Conservation (phyloP, 2,113 vertebrate species). For the Paratilapia polleni region DNA sequence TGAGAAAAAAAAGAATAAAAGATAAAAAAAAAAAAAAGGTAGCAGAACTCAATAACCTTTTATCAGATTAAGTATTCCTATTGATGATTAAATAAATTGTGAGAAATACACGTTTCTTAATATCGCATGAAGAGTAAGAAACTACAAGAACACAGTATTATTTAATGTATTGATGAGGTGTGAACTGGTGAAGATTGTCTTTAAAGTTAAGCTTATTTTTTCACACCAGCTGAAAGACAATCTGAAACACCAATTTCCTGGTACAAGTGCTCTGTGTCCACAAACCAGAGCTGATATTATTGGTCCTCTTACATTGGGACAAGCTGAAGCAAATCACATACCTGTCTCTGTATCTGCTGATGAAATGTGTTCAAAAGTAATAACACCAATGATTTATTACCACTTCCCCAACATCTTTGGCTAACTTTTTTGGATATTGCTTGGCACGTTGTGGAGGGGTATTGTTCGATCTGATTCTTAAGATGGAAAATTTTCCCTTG, state of each 20-base stretch:
- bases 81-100: no score
- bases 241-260: constrained; percentile 27
- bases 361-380: constrained; percentile 7
- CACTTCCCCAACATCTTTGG: not conserved
- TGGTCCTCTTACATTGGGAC: not conserved
- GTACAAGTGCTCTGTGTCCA: not conserved
- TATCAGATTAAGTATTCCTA: no score
- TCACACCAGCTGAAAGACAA: not conserved
- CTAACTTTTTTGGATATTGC: constrained; percentile 5
- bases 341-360: not conserved
- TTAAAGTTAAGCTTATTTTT: not conserved
- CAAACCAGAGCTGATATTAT: not conserved
- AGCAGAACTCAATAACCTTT: no score
- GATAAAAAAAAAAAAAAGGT: no score
- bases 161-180: no score
- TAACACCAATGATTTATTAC: constrained; percentile 27
- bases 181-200: not conserved
- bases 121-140: no score
- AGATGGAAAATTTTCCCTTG: not conserved
- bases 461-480: not conserved
- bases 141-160: no score
- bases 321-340: not conserved
- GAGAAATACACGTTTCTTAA: no score
- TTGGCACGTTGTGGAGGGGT: not conserved
- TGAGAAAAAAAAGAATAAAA: no score